Base-by-base conservation (phyloP, 2,797 vertebrate species). In the Phylloscopus collybita region DNA sequence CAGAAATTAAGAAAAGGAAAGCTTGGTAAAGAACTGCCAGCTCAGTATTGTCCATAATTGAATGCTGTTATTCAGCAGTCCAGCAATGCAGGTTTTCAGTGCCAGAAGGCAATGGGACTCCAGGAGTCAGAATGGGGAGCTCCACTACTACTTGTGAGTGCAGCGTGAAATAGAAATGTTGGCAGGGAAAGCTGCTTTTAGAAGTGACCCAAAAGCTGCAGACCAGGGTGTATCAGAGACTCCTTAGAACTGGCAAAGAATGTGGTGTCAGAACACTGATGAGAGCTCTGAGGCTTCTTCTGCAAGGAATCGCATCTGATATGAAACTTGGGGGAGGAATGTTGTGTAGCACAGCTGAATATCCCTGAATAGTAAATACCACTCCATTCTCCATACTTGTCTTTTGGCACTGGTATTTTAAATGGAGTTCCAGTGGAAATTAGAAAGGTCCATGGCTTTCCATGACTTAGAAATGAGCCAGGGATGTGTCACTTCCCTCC, bases 401-500 rank as follows among this genome's bases (percentile, higher is more conserved):
- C 36, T 90, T 71, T 81, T 94, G 89, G 61, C 72, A 69, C 38
- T 80, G 27, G 10, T 50, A 13, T 83, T 92, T 93, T 69, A 74
- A 74, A 47, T 62, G 44, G 73, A 70, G 50, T 80, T 92, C 45
- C 82, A 0, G 9, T 91, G 90, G 90, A 93, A 93, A 89, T 57
- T 49, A 72, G 88, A 75, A 91, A 92, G 80, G 93, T 94, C 40
- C 40, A 40, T 40, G 40, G 8, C 65, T 93, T 97, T 79, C 86
- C 92, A 25, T 0, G 4, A 30, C 27, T 74, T 84, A 60, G 22
- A 76, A 95, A 47, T 54, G 61, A 87, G 75, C 87, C 67, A 73
- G 53, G 29, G 61, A 72, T 74, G 26, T 92, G 66, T 80, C 72
- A 86, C 32, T 94, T 91, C 54, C 65, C 50, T 74, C 47, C 51